Evolutionary conservation across 2,888 invertebrate genomes (phyloP).

Genomic region (Drosophila neotestacea): DNA sequence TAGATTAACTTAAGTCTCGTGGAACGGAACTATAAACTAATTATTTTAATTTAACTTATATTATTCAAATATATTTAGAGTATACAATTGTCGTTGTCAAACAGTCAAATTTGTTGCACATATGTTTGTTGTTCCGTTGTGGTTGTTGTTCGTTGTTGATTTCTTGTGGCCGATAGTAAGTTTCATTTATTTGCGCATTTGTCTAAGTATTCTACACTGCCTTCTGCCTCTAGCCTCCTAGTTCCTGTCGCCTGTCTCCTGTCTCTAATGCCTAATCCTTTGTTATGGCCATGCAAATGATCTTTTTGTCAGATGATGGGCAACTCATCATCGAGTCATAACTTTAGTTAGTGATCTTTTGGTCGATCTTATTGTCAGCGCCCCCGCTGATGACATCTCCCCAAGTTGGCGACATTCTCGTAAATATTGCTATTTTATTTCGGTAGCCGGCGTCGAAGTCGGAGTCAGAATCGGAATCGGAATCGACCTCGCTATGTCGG

Average conservation of each 20-base stretch:
- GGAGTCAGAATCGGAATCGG: slow-evolving; percentile 49
- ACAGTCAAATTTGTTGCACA: slow-evolving; percentile 22
- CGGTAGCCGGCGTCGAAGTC: slow-evolving; percentile 68
- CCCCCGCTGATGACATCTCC: slow-evolving; percentile 44
- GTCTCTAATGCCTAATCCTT: slow-evolving; percentile 16
- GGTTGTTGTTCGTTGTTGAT: slow-evolving; percentile 57
- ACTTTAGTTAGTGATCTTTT: slow-evolving; percentile 32
- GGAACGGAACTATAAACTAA: no score
- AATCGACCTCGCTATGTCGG: slow-evolving; percentile 68
- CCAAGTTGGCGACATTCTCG: slow-evolving; percentile 30
- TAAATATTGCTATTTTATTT: slow-evolving; percentile 78
- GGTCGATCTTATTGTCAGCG: slow-evolving; percentile 23
- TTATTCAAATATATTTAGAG: slow-evolving; percentile 6
- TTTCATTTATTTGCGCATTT: slow-evolving; percentile 70
- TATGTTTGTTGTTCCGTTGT: slow-evolving; percentile 20
- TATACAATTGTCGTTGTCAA: slow-evolving; percentile 14
- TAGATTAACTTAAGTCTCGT: no score
- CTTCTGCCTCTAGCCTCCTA: neutral
- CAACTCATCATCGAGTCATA: slow-evolving; percentile 56
- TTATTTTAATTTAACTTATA: neutral
- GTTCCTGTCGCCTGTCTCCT: slow-evolving; percentile 1
- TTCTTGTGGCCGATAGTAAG: slow-evolving; percentile 75
- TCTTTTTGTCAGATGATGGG: slow-evolving; percentile 41
- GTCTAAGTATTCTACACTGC: slow-evolving; percentile 22
- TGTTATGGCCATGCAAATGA: slow-evolving; percentile 56